Conservation (phyloP, 1,140 invertebrate species). For the Drosophila funebris region DNA sequence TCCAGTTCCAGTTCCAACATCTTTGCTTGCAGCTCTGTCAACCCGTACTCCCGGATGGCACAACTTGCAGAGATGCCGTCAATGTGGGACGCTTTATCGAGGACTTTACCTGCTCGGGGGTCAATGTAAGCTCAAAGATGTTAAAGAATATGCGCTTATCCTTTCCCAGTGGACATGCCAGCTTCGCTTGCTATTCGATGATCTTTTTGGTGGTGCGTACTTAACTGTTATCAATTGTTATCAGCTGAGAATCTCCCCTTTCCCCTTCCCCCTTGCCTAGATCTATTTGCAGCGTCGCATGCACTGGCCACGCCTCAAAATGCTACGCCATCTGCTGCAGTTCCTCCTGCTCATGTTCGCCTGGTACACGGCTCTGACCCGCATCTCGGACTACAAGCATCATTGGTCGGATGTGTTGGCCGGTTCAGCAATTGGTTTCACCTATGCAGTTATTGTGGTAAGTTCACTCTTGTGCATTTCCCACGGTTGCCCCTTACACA, state of each 20-base stretch:
- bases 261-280: conserved; percentile 85
- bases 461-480: conserved; percentile 29
- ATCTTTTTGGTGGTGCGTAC: conserved; percentile 90
- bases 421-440: conserved; percentile 85
- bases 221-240: neutral
- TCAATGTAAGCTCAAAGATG: conserved; percentile 84
- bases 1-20: neutral
- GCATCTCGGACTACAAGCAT: conserved; percentile 98
- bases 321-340: conserved; percentile 91
- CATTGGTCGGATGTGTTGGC: conserved; percentile 90
- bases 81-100: conserved; percentile 88
- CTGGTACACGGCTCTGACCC: conserved; percentile 92
- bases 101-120: conserved; percentile 86
- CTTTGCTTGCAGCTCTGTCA: conserved; percentile 85
- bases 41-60: conserved; percentile 85
- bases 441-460: conserved; percentile 86
- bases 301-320: conserved; percentile 88
- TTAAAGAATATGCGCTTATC: conserved; percentile 90
- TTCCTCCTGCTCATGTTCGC: conserved; percentile 89
- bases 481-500: neutral
- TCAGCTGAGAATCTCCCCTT: neutral
- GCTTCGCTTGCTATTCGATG: conserved; percentile 92
- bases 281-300: conserved; percentile 92
- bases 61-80: conserved; percentile 84
- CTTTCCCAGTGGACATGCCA: conserved; percentile 93